Conservation (phyloP, 2,113 vertebrate genomes). For the Otus sunia region DNA sequence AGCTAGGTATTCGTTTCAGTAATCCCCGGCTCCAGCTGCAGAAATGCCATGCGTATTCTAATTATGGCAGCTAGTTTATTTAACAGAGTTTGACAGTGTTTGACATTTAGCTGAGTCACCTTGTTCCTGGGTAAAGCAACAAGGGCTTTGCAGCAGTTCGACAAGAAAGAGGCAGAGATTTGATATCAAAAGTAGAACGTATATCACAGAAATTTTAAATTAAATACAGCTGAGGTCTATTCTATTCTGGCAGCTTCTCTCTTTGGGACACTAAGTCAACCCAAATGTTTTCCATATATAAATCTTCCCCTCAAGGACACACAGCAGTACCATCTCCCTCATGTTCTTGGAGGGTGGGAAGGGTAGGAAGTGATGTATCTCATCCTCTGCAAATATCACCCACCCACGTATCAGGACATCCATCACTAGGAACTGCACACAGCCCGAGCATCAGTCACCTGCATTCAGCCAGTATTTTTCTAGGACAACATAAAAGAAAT, state of each 20-base stretch:
- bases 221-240: slow-evolving; percentile 10
- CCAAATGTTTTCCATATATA: slow-evolving; percentile 29
- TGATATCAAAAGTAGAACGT: neutral
- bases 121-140: slow-evolving; percentile 40
- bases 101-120: slow-evolving; percentile 55
- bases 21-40: neutral
- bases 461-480: neutral
- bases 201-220: slow-evolving; percentile 37
- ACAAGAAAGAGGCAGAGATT: slow-evolving; percentile 23
- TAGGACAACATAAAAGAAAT: neutral
- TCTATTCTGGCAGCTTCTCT: neutral
- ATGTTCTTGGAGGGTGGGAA: neutral
- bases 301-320: neutral
- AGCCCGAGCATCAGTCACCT: neutral
- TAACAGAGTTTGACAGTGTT: slow-evolving; percentile 42
- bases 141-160: slow-evolving; percentile 32
- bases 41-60: slow-evolving; percentile 18
- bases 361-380: neutral
- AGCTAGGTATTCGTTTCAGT: slow-evolving; percentile 11
- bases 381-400: neutral
- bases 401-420: neutral
- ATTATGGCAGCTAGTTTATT: slow-evolving; percentile 56
- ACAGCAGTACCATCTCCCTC: neutral
- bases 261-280: slow-evolving; percentile 17
- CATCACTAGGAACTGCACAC: neutral